Evolutionary conservation across 1,140 invertebrate genomes (phyloP).

Genomic region (Caenorhabditis tropicalis): DNA sequence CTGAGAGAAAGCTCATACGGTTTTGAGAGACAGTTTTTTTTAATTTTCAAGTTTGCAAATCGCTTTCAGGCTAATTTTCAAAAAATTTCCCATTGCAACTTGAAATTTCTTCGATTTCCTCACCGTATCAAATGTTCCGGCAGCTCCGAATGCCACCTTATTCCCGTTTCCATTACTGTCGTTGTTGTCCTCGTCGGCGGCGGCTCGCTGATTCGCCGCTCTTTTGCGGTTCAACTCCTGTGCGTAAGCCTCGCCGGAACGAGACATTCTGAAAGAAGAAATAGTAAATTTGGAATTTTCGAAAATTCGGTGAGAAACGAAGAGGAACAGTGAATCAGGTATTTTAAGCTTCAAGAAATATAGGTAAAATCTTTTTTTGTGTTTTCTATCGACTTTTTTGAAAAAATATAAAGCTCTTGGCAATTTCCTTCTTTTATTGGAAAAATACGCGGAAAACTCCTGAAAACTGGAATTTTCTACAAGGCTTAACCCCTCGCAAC

Average conservation of each 20-base stretch:
- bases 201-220: background rate
- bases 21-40: background rate
- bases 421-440: no score
- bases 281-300: background rate
- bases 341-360: no score
- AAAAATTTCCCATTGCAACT: no score
- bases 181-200: slow-evolving; percentile 19
- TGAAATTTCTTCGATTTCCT: background rate
- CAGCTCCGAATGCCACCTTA: slow-evolving; percentile 52
- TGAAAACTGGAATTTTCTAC: no score
- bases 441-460: no score
- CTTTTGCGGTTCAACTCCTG: slow-evolving; percentile 50
- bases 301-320: background rate
- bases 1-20: background rate
- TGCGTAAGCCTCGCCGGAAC: slow-evolving; percentile 24
- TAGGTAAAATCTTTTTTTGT: no score
- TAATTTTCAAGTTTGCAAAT: background rate
- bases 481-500: no score
- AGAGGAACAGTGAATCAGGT: background rate
- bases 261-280: slow-evolving; percentile 31
- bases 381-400: no score
- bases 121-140: slow-evolving; percentile 49
- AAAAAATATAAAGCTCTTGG: no score
- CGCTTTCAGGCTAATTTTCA: background rate
- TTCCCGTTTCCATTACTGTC: background rate